Base-by-base conservation (phyloP, 2,797 vertebrate genomes). In the Leuciscus waleckii region DNA sequence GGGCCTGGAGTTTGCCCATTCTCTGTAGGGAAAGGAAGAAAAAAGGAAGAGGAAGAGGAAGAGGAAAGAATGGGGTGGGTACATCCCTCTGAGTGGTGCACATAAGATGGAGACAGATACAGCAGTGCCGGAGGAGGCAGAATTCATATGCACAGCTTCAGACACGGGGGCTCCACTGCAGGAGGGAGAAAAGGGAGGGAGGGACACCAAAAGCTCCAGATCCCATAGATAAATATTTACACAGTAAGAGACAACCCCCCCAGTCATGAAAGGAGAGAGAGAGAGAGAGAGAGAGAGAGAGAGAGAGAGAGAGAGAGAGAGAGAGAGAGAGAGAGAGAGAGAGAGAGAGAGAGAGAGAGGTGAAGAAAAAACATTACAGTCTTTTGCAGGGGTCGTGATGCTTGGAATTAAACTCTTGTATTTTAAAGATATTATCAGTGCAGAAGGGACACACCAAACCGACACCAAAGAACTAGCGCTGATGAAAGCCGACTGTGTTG, bases 151-250 rank as follows among this genome's bases (percentile, higher is more conserved):
- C 83, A 73, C 51, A 79, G 76, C 54, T 71, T 79, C 76, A 84
- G 61, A 68, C 23, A 63, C 4, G 9, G 16, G 81, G 43, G 67
- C 75, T 69, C 32, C 84, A 81, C 79, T 94, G 92, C 93, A 89
- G 91, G 87, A 88, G 89, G 85, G 90, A 88, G 87, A 88, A 88
- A 87, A 87, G 73, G 65, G 51, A 74, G 41, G 49, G 54, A 65
- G 71, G 85, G 89, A 86, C 89, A 91, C 78, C 90, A 90, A 94
- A 94, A 94, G 92, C 93, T 94, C 93, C 93, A 95, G 94, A 93
- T 85, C 76, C 76, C 83, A 26, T 35, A 73, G 83, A 79, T 85
- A 85, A 85, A 73, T 85, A 85, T 85, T 79, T 79, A 85, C 83
- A 79, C 67, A 79, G 67, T 71, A 71, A 58, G 39, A 84, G 54